phyloP scores from a whole-genome alignment of 2,888 invertebrate species.

The Cyrtodaria siliqua region DNA sequence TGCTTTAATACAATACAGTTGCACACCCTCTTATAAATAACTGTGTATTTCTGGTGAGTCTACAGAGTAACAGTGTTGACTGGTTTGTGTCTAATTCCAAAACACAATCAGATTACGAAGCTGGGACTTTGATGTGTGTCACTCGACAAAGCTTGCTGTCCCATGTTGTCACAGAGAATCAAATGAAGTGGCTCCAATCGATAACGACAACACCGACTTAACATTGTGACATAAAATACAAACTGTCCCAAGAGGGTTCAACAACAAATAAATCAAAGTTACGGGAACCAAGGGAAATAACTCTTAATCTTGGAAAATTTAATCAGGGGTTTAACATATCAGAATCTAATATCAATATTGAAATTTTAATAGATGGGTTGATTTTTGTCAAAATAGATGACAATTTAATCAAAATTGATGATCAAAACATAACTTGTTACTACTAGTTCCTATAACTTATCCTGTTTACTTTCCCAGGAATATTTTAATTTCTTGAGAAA shows the following conservation, averaged over 20 bases:
- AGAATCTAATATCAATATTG: slow-evolving; percentile 15
- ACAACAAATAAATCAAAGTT: slow-evolving; percentile 36
- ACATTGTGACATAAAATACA: slow-evolving; percentile 49
- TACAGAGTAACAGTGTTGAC: background rate
- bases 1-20: too few relatives aligned
- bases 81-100: slow-evolving; percentile 27
- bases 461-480: too few relatives aligned
- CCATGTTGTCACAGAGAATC: slow-evolving; percentile 54
- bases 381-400: slow-evolving; percentile 10
- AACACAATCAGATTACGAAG: slow-evolving; percentile 28
- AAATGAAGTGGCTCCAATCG: slow-evolving; percentile 51
- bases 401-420: slow-evolving; percentile 12
- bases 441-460: background rate
- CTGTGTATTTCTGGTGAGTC: too few relatives aligned
- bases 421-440: slow-evolving; percentile 3
- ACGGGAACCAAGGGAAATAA: slow-evolving; percentile 42
- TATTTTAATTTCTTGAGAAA: too few relatives aligned
- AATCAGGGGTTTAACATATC: slow-evolving; percentile 21
- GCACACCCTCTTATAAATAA: too few relatives aligned
- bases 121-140: slow-evolving; percentile 45
- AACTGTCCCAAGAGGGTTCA: slow-evolving; percentile 36
- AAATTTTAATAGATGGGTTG: slow-evolving; percentile 6
- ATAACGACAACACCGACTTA: slow-evolving; percentile 46
- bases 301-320: slow-evolving; percentile 41
- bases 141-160: slow-evolving; percentile 44